Percentiles rank a stretch among this genome's conserved stretches.
Conservation (phyloP, 2,113 vertebrate genomes). For the Podocnemis expansa region DNA sequence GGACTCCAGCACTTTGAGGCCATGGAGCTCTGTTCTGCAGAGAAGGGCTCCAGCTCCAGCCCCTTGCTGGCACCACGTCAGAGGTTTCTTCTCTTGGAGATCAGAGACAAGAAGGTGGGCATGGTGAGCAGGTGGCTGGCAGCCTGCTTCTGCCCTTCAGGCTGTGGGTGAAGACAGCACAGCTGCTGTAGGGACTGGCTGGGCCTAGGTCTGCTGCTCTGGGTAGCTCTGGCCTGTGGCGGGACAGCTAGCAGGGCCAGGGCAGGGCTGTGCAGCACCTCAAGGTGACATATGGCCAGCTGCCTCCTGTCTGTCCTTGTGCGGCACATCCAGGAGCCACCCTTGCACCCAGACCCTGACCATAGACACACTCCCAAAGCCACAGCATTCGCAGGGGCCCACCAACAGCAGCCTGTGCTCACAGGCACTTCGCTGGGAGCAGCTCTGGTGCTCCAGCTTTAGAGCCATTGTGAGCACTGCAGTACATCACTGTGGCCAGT, state of each 20-base stretch:
- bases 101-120: constrained; percentile 92
- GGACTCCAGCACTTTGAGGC: constrained; percentile 94
- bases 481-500: neutral
- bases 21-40: constrained; percentile 80
- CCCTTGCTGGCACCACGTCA: constrained; percentile 85
- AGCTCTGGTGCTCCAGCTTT: neutral
- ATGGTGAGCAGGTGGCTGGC: neutral
- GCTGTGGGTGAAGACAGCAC: neutral
- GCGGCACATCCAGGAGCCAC: too few species aligned
- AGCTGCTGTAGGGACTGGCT: neutral
- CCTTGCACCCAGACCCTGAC: too few species aligned
- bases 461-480: neutral
- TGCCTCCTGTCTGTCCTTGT: neutral
- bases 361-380: too few species aligned
- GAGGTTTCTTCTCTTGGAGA: constrained; percentile 87
- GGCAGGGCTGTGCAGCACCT: neutral
- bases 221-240: too few species aligned
- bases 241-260: too few species aligned
- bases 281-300: neutral
- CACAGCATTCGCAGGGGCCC: too few species aligned
- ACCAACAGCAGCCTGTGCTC: neutral
- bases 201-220: neutral
- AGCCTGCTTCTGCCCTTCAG: neutral
- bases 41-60: constrained; percentile 71
- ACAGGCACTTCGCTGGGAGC: neutral